These are phyloP conservation scores for Linnaemya tessellans DNA, from an alignment of 2,888 invertebrate genomes.

Conservation along the genomic window DNA sequence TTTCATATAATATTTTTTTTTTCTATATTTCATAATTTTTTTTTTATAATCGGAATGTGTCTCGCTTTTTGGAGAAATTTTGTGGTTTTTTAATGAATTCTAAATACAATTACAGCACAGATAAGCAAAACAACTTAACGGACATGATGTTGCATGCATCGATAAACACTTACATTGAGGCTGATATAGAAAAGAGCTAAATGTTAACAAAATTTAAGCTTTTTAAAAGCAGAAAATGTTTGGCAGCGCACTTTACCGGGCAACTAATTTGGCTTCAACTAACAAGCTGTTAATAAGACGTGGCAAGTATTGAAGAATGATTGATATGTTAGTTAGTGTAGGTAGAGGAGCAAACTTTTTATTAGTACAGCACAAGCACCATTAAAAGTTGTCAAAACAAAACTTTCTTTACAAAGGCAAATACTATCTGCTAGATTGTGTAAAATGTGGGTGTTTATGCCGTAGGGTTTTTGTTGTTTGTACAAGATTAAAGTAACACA, in stretches of 20 bases:
- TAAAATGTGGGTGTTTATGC: too few relatives aligned
- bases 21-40: neutral
- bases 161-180: conserved; percentile 34
- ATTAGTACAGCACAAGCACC: neutral
- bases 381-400: neutral
- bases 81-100: conserved; percentile 39
- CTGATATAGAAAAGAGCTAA: conserved; percentile 60
- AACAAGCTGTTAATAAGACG: conserved; percentile 53
- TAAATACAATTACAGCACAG: conserved; percentile 62
- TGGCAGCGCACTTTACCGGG: conserved; percentile 27
- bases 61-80: conserved; percentile 11
- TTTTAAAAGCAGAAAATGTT: conserved; percentile 47
- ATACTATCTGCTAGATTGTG: too few relatives aligned
- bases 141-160: conserved; percentile 57
- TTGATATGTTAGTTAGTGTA: neutral
- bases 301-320: conserved; percentile 56
- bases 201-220: conserved; percentile 34
- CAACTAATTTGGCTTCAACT: conserved; percentile 60
- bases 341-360: too few relatives aligned
- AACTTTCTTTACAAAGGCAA: neutral
- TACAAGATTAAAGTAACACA: too few relatives aligned
- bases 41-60: conserved; percentile 12
- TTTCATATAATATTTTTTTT: neutral
- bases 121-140: conserved; percentile 54
- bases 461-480: too few relatives aligned